Percentiles rank a stretch among this genome's conserved stretches.
Conservation (phyloP, 1,140 invertebrate genomes). For the Drosophila arawakana region DNA sequence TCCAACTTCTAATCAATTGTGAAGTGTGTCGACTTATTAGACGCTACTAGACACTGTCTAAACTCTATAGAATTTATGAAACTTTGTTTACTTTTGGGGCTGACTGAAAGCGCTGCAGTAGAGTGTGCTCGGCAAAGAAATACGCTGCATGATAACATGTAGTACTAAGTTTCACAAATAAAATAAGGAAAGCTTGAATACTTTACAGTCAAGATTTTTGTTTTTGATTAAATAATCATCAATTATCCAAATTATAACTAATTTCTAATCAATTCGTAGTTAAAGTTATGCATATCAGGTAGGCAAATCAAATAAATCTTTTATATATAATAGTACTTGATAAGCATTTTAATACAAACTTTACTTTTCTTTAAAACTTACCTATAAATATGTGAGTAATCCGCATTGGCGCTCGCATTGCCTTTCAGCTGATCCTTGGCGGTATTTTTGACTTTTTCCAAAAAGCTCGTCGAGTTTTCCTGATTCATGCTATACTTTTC, state of each 20-base stretch:
- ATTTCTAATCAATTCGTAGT: not conserved
- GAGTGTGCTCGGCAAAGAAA: not conserved
- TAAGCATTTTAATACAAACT: not conserved
- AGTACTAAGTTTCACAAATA: no score
- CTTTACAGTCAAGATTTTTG: no score
- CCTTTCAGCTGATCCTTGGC: slow-evolving; percentile 70
- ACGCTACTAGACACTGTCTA: not conserved
- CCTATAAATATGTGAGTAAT: slow-evolving; percentile 92
- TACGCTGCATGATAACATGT: not conserved
- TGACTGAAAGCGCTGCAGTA: not conserved
- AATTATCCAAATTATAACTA: no score
- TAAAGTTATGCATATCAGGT: not conserved
- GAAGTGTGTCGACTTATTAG: not conserved
- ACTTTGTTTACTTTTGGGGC: not conserved
- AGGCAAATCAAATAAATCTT: not conserved
- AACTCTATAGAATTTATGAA: not conserved
- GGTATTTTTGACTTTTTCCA: slow-evolving; percentile 72
- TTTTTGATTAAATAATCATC: no score
- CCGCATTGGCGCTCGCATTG: slow-evolving; percentile 85
- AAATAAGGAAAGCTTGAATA: no score
- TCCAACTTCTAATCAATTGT: not conserved
- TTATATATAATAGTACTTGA: not conserved
- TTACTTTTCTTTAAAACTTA: slow-evolving; percentile 76
- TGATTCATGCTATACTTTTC: slow-evolving; percentile 87
- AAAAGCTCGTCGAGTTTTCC: slow-evolving; percentile 85